Percentiles rank a stretch among this genome's conserved stretches.
Evolutionary conservation across 2,797 vertebrate species (phyloP).

Genomic region (Acanthurus leucopareius): DNA sequence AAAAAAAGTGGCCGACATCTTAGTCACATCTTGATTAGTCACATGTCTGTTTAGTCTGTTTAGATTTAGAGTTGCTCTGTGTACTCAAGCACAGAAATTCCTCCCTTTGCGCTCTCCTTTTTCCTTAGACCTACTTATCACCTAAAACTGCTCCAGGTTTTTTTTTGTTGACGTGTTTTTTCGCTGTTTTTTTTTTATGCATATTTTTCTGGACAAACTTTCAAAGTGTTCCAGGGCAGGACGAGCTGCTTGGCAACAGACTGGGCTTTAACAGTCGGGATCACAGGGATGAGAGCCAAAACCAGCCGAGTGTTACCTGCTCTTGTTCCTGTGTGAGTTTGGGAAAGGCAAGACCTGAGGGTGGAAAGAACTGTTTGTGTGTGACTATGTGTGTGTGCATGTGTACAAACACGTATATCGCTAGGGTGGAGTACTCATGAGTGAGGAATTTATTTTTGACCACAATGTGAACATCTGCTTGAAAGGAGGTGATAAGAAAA

Average conservation of each 20-base stretch:
- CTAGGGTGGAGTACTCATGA: slow-evolving; percentile 52
- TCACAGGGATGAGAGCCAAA: slow-evolving; percentile 77
- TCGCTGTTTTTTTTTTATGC: slow-evolving; percentile 31
- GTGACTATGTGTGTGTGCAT: slow-evolving; percentile 22
- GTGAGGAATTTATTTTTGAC: slow-evolving; percentile 41
- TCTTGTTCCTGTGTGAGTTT: slow-evolving; percentile 64
- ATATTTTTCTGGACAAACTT: slow-evolving; percentile 62
- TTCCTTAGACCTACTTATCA: not conserved
- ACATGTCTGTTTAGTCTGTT: slow-evolving; percentile 79
- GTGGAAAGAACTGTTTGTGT: slow-evolving; percentile 64
- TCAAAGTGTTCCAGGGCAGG: slow-evolving; percentile 67
- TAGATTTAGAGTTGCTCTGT: slow-evolving; percentile 64
- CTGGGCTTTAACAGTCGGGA: slow-evolving; percentile 62
- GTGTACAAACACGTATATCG: slow-evolving; percentile 48
- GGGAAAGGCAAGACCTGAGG: slow-evolving; percentile 76
- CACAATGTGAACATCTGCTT: slow-evolving; percentile 61
- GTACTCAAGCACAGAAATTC: slow-evolving; percentile 41
- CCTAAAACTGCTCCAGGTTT: slow-evolving; percentile 17
- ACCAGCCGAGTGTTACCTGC: slow-evolving; percentile 77
- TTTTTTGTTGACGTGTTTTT: slow-evolving; percentile 22
- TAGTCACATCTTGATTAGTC: slow-evolving; percentile 77
- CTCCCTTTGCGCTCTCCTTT: slow-evolving; percentile 63
- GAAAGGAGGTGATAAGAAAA: slow-evolving; percentile 37
- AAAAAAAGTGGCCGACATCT: slow-evolving; percentile 54
- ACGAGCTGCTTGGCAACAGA: slow-evolving; percentile 65